Conservation (phyloP, 1,140 invertebrate genomes). For the Daktulosphaira vitifoliae region DNA sequence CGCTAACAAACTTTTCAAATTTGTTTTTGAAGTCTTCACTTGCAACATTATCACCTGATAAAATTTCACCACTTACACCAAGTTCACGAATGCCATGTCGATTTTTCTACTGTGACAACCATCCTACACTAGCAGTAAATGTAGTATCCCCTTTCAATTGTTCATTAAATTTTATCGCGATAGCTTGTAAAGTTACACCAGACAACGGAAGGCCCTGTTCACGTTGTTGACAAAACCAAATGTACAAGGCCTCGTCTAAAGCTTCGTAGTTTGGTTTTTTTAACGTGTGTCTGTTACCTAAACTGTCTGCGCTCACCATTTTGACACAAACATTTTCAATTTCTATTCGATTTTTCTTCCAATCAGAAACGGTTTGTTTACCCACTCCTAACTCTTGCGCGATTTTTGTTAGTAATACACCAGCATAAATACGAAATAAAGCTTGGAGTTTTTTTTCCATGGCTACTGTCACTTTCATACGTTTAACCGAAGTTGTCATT, state of each 20-base stretch:
- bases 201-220: no score
- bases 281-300: no score
- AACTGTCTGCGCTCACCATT: background rate
- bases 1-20: conserved; percentile 23
- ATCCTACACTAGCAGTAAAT: no score
- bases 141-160: no score
- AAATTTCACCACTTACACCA: conserved; percentile 36
- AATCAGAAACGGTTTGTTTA: background rate
- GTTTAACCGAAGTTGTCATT: no score
- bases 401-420: background rate
- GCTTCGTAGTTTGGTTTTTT: no score
- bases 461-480: background rate
- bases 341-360: background rate
- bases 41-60: conserved; percentile 34
- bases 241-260: background rate
- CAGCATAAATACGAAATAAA: conserved; percentile 2
- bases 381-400: background rate
- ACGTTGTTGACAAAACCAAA: no score
- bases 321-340: conserved; percentile 5
- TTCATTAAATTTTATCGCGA: no score
- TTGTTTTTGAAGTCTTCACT: conserved; percentile 25
- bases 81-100: conserved; percentile 35
- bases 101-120: conserved; percentile 33
- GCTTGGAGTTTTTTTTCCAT: conserved; percentile 2
- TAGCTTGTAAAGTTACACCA: no score